Evolutionary conservation across 2,113 vertebrate genomes (phyloP), one percentile per base, ranked within the genome.

Genomic region (Takifugu flavidus): DNA sequence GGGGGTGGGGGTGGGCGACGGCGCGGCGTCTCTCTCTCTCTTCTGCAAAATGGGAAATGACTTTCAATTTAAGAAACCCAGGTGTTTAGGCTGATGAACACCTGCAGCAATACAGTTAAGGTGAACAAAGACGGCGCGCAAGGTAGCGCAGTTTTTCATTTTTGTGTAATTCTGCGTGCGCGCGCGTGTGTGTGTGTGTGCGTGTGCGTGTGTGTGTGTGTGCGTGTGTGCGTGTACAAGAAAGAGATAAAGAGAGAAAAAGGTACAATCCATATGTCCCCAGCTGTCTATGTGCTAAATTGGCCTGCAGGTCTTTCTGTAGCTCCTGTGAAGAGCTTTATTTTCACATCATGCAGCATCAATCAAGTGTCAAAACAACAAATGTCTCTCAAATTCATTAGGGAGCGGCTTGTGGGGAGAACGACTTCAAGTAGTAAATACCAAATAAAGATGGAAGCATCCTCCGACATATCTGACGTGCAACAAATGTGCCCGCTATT

Each of bases 221-320:
- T n/a, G 3, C 49, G 49, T 11, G 53, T n/a, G 5, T 10, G 7
- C 58, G 52, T 43, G 39, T 10, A 51, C 55, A 55, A 13, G 43
- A 58, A 8, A 50, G 50, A 51, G 26, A 25, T 52, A 60, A 45
- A 54, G 28, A 20, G 1, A 5, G 56, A 65, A 56, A 67, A 45
- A 46, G 25, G 46, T 46, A 15, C 58, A 62, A 74, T 62, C 57
- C 70, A 65, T 63, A 62, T 57, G 62, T 62, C 58, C 65, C 59
- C 77, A 82, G 75, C 75, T 79, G 85, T 54, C 59, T 53, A 15
- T 49, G 52, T 75, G 53, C 64, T 61, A 54, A 74, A 76, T 65
- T 73, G 79, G 79, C 87, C 85, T 70, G 62, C 78, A 82, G 86
- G 77, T 84, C 72, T 83, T 43, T 59, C 66, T 66, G 67, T 75